Evolutionary conservation across 2,888 invertebrate species (phyloP), one percentile per base, ranked within the genome.

Genomic region (Miltochrista miniata): DNA sequence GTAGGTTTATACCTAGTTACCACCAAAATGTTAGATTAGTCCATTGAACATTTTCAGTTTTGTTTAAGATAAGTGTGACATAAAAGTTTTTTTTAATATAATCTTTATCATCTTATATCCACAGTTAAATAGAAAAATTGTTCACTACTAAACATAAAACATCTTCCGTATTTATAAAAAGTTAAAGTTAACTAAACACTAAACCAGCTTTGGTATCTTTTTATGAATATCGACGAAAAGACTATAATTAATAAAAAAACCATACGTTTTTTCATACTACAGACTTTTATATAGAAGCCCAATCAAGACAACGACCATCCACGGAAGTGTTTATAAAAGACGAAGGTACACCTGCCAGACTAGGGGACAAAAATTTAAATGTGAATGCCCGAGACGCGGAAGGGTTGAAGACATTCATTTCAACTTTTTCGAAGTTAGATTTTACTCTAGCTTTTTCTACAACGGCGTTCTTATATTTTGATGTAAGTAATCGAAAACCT

Each of bases 351-450:
- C 83, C 87, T 87, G 87, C 87, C 76, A 61, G 68, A 56, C 61
- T 44, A 55, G 82, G 84, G 82, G 86, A 84, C 84, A 83, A 45
- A 56, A 64, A 68, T 90, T 88, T 87, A 77, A 90, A 90, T 90
- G 76, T 87, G 84, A 90, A 85, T 84, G 64, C 72, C 61, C 59
- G 51, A 63, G 69, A 70, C 54, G 59, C 74, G 70, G 79, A 87
- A 89, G 87, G 89, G 85, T 82, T 81, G 59, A 79, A 83, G 80
- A 80, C 76, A 70, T 72, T 74, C 64, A 65, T 72, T 74, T 53
- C 64, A 63, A 68, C 64, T 72, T 72, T 74, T 64, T 68, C 4
- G 40, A 65, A 66, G 36, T 66, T 62, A 38, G 47, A 50, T 56
- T 61, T 53, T 41, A 41, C 48, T 52, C 48, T 49, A 31, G 30